Base-by-base conservation (phyloP, 2,888 invertebrate genomes). In the Belgica antarctica region DNA sequence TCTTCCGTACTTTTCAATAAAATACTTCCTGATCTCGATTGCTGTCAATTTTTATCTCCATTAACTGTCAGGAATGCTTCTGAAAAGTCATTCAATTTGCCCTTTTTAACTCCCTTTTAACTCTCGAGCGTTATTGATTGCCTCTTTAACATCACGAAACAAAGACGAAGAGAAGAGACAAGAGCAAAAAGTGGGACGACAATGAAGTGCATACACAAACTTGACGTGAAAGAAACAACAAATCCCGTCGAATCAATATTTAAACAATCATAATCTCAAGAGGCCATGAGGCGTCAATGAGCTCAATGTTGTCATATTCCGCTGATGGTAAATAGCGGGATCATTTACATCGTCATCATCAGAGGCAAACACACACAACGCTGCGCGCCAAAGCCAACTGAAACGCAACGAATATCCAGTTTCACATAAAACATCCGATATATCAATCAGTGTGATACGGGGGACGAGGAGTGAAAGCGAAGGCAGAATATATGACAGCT, bases 201-300 rank as follows among this genome's bases (percentile, higher is more conserved):
- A 12, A 24, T 59, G 27, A 59, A 59, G 59, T 59, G 59, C 59
- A 59, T 59, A 27, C 59, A 59, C 24, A 25, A 59, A 59, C 22
- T 52, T 59, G 59, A 59, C 24, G 8, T 5, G 25, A 19, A 27
- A 27, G 10, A 3, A 46, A 46, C 4, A 46, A 46, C 7, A 3
- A 59, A 59, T 22, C 27, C 25, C 25, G n/a, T n/a, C 3, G 57
- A 27, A 68, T 68, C 68, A 68, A 68, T 68, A 68, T 68, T 68
- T 68, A 68, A 68, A 57, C 68, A 57, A 57, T 57, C 52, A 68
- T 68, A 68, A 57, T 68, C 68, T 68, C 57, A 46, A 68, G 68
- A 52, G 68, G 68, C 34, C 8, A 17, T 24, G 27, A n/a, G n/a
- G 52, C 68, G 41, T 41, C n/a, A 41, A 66, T 46, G 47, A 28